Percentiles rank a stretch among this genome's conserved stretches.
Conservation (phyloP, 2,888 invertebrate species). For the Agrochola lota region DNA sequence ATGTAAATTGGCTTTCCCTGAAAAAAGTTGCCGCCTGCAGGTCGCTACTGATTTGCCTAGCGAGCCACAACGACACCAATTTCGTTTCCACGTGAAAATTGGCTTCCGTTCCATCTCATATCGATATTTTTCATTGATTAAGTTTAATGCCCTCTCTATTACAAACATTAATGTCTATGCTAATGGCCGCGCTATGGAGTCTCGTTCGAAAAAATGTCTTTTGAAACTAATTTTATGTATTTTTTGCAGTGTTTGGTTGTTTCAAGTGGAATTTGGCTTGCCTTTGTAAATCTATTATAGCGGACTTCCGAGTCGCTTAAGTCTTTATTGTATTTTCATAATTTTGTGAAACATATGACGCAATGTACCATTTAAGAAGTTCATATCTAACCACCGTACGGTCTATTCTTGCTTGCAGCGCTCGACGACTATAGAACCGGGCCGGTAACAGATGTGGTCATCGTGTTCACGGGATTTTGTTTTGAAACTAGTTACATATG, state of each 20-base stretch:
- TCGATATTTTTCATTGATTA: conserved; percentile 54
- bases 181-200: conserved; percentile 24
- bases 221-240: conserved; percentile 22
- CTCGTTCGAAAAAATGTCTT: conserved; percentile 40
- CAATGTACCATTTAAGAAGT: background rate
- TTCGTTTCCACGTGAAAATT: conserved; percentile 63
- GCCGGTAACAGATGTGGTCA: no score
- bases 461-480: no score
- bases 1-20: conserved; percentile 65
- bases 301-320: background rate
- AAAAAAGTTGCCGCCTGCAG: conserved; percentile 48
- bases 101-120: conserved; percentile 44
- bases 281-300: background rate
- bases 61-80: conserved; percentile 68
- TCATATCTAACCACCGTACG: no score
- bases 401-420: no score
- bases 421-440: no score
- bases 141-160: conserved; percentile 45
- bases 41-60: conserved; percentile 66
- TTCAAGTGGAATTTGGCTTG: background rate
- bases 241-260: conserved; percentile 12
- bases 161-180: conserved; percentile 58
- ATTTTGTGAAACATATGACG: background rate
- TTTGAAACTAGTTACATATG: no score
- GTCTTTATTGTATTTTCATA: no score